These are phyloP conservation scores for Galerucella calmariensis DNA, from an alignment of 2,888 invertebrate species.

Conservation along the genomic window DNA sequence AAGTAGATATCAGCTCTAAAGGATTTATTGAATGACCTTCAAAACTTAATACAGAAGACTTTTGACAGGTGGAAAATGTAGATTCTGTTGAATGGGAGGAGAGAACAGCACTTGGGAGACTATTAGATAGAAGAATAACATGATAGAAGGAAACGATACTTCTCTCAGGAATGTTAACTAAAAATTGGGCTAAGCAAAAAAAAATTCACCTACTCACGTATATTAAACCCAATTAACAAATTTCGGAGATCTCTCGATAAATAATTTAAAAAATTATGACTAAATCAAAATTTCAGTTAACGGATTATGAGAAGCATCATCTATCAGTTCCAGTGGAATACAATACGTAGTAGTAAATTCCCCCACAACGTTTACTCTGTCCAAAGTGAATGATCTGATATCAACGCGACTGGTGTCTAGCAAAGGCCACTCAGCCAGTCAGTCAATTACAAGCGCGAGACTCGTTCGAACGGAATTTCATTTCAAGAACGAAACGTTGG, in stretches of 20 bases:
- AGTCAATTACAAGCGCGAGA: conserved; percentile 40
- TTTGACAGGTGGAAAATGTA: too few species aligned
- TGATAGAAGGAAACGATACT: too few species aligned
- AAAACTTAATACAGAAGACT: too few species aligned
- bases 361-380: conserved; percentile 46
- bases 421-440: conserved; percentile 39
- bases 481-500: conserved; percentile 26
- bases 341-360: conserved; percentile 30
- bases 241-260: conserved; percentile 1
- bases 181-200: too few species aligned
- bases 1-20: too few species aligned
- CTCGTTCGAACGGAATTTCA: conserved; percentile 22
- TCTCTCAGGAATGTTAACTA: too few species aligned
- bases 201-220: too few species aligned
- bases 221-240: background rate
- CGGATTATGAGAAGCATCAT: conserved; percentile 11
- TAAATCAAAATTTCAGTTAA: conserved; percentile 12
- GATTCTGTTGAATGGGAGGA: too few species aligned
- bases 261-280: conserved; percentile 3
- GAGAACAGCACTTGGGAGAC: too few species aligned
- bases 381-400: conserved; percentile 55
- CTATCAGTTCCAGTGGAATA: background rate
- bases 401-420: conserved; percentile 45
- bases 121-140: too few species aligned
- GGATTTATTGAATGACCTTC: too few species aligned